Conservation (phyloP, 2,888 invertebrate species). For the Drosophila aldrichi region DNA sequence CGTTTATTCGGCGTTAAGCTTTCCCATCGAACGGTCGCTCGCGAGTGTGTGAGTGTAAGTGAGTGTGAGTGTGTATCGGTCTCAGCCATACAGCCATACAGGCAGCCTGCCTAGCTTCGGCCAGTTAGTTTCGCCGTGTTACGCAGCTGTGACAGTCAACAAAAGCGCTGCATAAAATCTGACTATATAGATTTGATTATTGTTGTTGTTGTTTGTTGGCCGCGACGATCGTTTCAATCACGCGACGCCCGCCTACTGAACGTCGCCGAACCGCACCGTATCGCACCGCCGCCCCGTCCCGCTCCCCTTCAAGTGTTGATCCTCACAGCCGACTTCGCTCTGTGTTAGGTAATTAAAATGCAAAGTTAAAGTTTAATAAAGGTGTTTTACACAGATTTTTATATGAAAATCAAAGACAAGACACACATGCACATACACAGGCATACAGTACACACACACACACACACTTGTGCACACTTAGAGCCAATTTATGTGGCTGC, state of each 20-base stretch:
- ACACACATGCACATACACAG: neutral
- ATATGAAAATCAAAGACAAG: slow-evolving; percentile 54
- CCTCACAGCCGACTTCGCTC: slow-evolving; percentile 31
- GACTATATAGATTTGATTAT: slow-evolving; percentile 15
- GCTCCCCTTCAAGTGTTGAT: slow-evolving; percentile 17
- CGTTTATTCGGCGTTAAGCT: slow-evolving; percentile 84
- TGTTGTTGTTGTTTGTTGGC: slow-evolving; percentile 6
- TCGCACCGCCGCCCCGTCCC: neutral
- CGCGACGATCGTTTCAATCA: slow-evolving; percentile 8
- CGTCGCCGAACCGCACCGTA: neutral
- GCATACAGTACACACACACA: slow-evolving; percentile 1
- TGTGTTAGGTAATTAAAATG: slow-evolving; percentile 75
- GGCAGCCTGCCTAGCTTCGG: slow-evolving; percentile 20
- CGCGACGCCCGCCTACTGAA: slow-evolving; percentile 8
- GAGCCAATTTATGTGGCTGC: slow-evolving; percentile 51
- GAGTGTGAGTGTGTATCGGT: neutral
- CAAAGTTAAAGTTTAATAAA: slow-evolving; percentile 10
- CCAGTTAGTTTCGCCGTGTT: slow-evolving; percentile 54
- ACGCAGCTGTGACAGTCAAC: slow-evolving; percentile 42
- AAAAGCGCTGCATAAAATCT: slow-evolving; percentile 21
- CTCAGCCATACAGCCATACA: neutral
- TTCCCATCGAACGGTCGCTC: slow-evolving; percentile 83
- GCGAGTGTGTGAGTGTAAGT: slow-evolving; percentile 13
- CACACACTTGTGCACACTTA: slow-evolving; percentile 17
- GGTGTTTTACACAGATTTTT: slow-evolving; percentile 2